Percentiles rank a stretch among this genome's conserved stretches.
These are phyloP conservation scores for Macrosoma leucophasiata DNA, from an alignment of 2,888 invertebrate species.

Conservation along the genomic window DNA sequence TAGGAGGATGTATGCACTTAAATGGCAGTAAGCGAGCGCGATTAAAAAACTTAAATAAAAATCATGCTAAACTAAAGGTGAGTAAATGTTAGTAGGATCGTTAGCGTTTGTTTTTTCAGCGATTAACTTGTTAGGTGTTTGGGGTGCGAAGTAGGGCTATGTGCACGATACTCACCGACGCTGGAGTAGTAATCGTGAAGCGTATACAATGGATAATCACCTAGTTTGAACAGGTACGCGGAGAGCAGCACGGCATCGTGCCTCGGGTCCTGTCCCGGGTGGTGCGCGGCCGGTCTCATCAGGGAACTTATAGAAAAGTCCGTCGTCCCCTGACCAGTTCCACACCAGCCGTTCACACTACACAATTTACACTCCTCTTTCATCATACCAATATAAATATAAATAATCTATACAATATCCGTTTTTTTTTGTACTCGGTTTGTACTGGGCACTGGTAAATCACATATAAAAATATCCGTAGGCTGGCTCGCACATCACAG, in stretches of 20 bases:
- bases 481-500: conserved; percentile 70
- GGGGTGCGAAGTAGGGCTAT: conserved; percentile 36
- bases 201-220: conserved; percentile 71
- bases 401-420: conserved; percentile 53
- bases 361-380: conserved; percentile 73
- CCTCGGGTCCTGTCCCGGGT: conserved; percentile 53
- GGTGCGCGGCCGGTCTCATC: conserved; percentile 62
- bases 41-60: no score
- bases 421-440: conserved; percentile 75
- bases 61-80: conserved; percentile 12
- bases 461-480: conserved; percentile 74
- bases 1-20: no score
- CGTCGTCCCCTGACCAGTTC: conserved; percentile 47
- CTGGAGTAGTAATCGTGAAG: conserved; percentile 60
- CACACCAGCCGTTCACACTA: conserved; percentile 64
- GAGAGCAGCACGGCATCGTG: conserved; percentile 67
- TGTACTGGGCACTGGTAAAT: conserved; percentile 75
- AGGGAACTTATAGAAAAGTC: conserved; percentile 69
- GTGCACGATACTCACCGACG: conserved; percentile 67
- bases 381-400: conserved; percentile 57
- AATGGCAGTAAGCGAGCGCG: no score
- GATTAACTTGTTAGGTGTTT: conserved; percentile 32
- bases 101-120: conserved; percentile 5
- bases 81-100: conserved; percentile 14
- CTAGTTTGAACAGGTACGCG: conserved; percentile 73